phyloP scores from a whole-genome alignment of 2,797 vertebrate species.

The Epinephelus malabaricus region DNA sequence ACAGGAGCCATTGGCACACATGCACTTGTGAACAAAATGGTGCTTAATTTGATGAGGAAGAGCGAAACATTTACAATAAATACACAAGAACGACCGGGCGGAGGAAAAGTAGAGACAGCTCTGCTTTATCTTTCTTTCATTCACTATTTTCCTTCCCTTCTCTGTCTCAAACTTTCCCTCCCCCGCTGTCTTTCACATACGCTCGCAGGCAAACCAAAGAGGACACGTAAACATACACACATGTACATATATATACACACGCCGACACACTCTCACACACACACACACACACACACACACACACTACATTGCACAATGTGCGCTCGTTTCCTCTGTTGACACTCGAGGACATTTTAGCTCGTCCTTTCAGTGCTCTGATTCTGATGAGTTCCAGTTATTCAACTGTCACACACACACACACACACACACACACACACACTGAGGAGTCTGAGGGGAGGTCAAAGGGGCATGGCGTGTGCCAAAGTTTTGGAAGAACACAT shows the following conservation, averaged over 20 bases:
- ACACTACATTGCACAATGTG: conserved; percentile 53
- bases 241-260: not conserved
- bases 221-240: conserved; percentile 45
- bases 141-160: conserved; percentile 39
- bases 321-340: conserved; percentile 53
- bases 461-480: conserved; percentile 71
- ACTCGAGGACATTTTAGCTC: conserved; percentile 43
- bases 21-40: conserved; percentile 85
- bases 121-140: conserved; percentile 33
- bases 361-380: conserved; percentile 67
- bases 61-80: conserved; percentile 77
- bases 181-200: conserved; percentile 34
- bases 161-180: conserved; percentile 41
- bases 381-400: conserved; percentile 73
- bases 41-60: conserved; percentile 75
- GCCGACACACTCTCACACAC: not conserved
- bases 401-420: conserved; percentile 23
- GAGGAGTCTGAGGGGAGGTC: conserved; percentile 56
- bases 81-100: conserved; percentile 65
- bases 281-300: conserved; percentile 15
- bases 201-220: conserved; percentile 56
- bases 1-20: conserved; percentile 87
- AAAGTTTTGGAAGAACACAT: conserved; percentile 90
- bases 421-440: conserved; percentile 31
- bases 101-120: conserved; percentile 61